phyloP scores from a whole-genome alignment of 2,888 invertebrate species.

The Chymomyza caudatula region DNA sequence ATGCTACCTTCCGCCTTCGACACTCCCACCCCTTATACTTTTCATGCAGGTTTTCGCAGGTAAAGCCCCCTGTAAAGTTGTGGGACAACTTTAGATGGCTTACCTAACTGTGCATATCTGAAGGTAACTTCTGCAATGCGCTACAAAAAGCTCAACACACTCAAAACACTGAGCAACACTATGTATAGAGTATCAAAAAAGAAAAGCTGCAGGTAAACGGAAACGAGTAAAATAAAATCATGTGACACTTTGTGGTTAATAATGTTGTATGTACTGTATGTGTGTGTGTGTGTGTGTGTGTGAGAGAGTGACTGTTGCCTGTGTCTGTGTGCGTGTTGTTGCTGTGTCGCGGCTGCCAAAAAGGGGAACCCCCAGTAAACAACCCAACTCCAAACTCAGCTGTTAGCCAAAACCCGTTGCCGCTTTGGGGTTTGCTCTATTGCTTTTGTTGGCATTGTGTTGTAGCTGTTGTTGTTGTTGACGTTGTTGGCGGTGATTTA shows the following conservation, averaged over 20 bases:
- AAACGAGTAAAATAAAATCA: constrained; percentile 67
- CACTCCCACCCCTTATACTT: no score
- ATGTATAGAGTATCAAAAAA: constrained; percentile 6
- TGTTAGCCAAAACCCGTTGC: background rate
- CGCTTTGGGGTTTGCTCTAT: background rate
- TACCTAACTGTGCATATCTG: no score
- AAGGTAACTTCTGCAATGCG: no score
- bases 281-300: background rate
- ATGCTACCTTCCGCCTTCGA: no score
- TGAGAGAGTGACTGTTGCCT: background rate
- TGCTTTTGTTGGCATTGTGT: background rate
- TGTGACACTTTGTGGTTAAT: constrained; percentile 73
- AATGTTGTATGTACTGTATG: constrained; percentile 51
- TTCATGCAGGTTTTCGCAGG: no score
- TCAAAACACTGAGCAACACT: constrained; percentile 8
- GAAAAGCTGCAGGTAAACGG: constrained; percentile 60
- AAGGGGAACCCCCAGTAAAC: constrained; percentile 32
- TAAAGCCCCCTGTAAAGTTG: no score
- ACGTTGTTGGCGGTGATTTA: constrained; percentile 60
- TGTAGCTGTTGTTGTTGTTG: constrained; percentile 2
- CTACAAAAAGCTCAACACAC: no score
- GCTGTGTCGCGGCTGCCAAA: constrained; percentile 9
- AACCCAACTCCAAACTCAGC: background rate
- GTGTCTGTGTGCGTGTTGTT: background rate
- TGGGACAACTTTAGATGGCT: no score